phyloP scores from a whole-genome alignment of 2,113 vertebrate species.

The Lepus timidus region DNA sequence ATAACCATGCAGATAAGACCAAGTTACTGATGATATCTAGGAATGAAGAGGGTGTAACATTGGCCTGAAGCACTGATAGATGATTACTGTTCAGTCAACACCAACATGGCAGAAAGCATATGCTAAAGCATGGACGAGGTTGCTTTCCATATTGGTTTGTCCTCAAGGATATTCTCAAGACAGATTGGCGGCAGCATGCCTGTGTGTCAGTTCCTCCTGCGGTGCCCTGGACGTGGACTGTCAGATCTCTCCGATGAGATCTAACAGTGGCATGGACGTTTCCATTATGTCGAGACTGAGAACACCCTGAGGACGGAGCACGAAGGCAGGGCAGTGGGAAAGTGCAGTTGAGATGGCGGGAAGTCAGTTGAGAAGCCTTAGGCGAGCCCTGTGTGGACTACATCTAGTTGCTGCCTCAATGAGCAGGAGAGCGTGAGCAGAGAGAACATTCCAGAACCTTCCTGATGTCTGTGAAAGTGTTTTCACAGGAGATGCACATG shows the following conservation, averaged over 20 bases:
- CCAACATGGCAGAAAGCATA: not conserved
- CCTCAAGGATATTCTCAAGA: not conserved
- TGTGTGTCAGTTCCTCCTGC: not conserved
- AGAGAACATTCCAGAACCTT: not conserved
- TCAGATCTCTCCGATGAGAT: not conserved
- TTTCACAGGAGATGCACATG: not conserved
- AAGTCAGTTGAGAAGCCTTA: not conserved
- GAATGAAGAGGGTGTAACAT: not conserved
- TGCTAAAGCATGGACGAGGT: not conserved
- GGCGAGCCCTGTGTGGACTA: not conserved
- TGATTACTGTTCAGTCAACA: not conserved
- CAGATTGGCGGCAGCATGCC: not conserved
- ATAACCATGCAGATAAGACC: not conserved
- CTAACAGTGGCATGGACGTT: not conserved
- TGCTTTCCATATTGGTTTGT: not conserved
- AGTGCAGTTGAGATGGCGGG: not conserved
- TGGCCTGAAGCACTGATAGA: not conserved
- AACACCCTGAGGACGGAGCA: not conserved
- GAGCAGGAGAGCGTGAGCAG: not conserved
- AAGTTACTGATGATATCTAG: conserved; percentile 20
- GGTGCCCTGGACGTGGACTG: not conserved
- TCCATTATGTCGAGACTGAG: not conserved
- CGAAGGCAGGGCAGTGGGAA: not conserved
- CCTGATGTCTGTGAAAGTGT: conserved; percentile 5
- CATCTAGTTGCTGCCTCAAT: not conserved